phyloP scores from a whole-genome alignment of 2,888 invertebrate species.

The Diplolepis rosae region DNA sequence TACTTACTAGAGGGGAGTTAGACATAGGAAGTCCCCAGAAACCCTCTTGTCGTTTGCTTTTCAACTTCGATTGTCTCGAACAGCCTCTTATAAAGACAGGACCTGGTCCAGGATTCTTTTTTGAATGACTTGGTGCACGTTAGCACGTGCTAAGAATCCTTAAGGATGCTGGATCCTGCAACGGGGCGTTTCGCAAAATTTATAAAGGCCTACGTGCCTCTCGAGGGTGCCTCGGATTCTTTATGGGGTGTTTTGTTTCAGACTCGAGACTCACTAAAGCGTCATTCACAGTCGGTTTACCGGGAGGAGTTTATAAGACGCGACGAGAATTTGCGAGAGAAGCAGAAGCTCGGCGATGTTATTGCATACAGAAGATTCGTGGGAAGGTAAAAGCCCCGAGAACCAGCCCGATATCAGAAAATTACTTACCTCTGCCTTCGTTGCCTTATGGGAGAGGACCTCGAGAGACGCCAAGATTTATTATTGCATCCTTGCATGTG shows the following conservation, averaged over 20 bases:
- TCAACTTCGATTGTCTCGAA: slow-evolving; percentile 46
- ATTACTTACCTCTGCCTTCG: slow-evolving; percentile 16
- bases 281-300: slow-evolving; percentile 69
- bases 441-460: slow-evolving; percentile 19
- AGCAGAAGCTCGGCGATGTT: slow-evolving; percentile 40
- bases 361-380: slow-evolving; percentile 54
- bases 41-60: slow-evolving; percentile 41
- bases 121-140: slow-evolving; percentile 48
- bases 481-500: slow-evolving; percentile 29
- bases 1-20: slow-evolving; percentile 41
- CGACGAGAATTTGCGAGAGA: slow-evolving; percentile 56
- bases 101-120: slow-evolving; percentile 45
- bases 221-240: slow-evolving; percentile 53
- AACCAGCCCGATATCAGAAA: slow-evolving; percentile 26
- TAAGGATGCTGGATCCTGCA: slow-evolving; percentile 57
- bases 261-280: slow-evolving; percentile 58
- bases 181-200: slow-evolving; percentile 63
- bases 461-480: slow-evolving; percentile 30
- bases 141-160: slow-evolving; percentile 67
- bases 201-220: slow-evolving; percentile 70
- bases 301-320: slow-evolving; percentile 59
- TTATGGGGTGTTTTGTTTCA: slow-evolving; percentile 64
- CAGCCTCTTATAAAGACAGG: slow-evolving; percentile 44
- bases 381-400: slow-evolving; percentile 31
- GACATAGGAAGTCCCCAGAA: slow-evolving; percentile 34